Conservation (phyloP, 2,797 vertebrate species). For the Melopsittacus undulatus region DNA sequence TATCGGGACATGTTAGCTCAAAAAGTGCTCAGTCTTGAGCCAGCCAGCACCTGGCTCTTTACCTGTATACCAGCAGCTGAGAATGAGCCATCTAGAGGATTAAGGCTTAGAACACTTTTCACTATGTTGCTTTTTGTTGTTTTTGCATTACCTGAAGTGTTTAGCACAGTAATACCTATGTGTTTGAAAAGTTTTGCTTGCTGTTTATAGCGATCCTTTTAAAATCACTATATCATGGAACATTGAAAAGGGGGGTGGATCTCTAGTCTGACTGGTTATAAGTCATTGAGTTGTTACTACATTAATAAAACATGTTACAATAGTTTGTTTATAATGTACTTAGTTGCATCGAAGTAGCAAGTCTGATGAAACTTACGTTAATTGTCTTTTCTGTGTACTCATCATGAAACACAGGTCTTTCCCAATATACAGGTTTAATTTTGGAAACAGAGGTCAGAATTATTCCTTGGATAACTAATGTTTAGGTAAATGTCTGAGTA, state of each 20-base stretch:
- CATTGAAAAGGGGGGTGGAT: rapidly evolving
- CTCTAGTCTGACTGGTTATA: neutral
- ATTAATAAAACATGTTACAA: neutral
- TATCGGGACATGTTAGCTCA: neutral
- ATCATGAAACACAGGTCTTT: neutral
- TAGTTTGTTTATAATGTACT: neutral
- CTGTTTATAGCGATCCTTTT: neutral
- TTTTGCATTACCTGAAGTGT: neutral
- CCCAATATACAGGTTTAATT: neutral
- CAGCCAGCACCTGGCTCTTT: neutral
- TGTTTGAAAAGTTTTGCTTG: neutral
- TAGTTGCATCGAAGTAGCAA: neutral
- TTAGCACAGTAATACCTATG: neutral
- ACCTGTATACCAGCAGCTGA: neutral
- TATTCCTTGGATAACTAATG: neutral
- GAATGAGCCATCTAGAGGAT: neutral
- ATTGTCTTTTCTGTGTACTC: neutral
- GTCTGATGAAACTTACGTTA: neutral
- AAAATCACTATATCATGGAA: neutral
- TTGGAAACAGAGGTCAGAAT: neutral
- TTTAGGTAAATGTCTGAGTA: neutral
- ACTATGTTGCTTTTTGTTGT: neutral
- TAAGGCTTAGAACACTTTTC: neutral
- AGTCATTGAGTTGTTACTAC: neutral
- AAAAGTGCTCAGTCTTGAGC: neutral